Evolutionary conservation across 2,113 vertebrate genomes (phyloP), one percentile per base, ranked within the genome.

Genomic region (Chaetura pelagica): DNA sequence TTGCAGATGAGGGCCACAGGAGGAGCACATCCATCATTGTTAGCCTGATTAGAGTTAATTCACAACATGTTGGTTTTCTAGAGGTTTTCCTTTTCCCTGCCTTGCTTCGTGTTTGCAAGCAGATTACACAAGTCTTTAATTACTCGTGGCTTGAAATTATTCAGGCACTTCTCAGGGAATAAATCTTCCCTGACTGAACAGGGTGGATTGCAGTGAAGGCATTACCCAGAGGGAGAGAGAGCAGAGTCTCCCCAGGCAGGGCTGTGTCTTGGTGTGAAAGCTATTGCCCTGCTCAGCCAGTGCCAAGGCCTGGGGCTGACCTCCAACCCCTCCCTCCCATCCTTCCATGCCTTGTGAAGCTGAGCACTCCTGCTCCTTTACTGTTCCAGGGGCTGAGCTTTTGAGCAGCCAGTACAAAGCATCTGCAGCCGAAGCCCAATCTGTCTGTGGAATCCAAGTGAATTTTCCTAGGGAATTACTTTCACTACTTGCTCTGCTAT

Each of bases 391-490:
- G 90, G 62, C 86, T 89, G 80, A 49, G 29, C 78, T 74, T 6
- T 0, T 79, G 81, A 76, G 85, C 1, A 9, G 78, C 62, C 55
- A 29, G 82, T 88, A 67, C 88, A 57, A 74, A 84, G 92, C 21
- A 6, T 90, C 92, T 90, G 67, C 86, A 90, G 82, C 83, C 57
- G 30, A 66, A 74, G 77, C 90, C 72, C 0, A 1, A 26, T 26
- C 90, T 44, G 68, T 83, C 61, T 9, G 1, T 77, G 76, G 79
- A 80, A 90, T 95, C 85, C 88, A 95, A 92, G 51, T 21, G 40
- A 52, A 73, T 94, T 93, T 95, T 95, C 88, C 44, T 92, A 78
- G 96, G 93, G 93, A 96, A 93, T 96, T 93, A 93, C 96, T 96
- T 96, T 94, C 83, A 95, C 90, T 92, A 90, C 88, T 94, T 62